Percentiles rank a stretch among this genome's conserved stretches.
These are phyloP conservation scores for Adrianichthys oophorus DNA, from an alignment of 2,797 vertebrate species.

Conservation along the genomic window DNA sequence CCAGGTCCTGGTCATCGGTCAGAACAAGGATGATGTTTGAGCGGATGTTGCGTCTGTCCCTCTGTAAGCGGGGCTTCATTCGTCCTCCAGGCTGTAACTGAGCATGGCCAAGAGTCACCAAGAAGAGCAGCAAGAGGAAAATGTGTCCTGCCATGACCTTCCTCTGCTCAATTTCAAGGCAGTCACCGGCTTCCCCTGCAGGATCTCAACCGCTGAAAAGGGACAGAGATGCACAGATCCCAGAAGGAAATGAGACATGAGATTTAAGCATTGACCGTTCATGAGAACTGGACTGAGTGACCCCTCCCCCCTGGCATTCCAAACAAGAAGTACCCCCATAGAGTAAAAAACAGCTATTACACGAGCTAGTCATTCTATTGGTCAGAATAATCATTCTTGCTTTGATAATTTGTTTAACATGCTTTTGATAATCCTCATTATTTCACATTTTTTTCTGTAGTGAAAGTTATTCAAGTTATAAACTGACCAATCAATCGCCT, in stretches of 20 bases:
- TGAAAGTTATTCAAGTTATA: no score
- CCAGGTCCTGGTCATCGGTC: constrained; percentile 95
- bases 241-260: neutral
- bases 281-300: no score
- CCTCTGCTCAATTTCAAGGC: constrained; percentile 23
- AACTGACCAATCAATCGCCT: no score
- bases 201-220: constrained; percentile 24
- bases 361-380: no score
- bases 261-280: no score
- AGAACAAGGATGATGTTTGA: constrained; percentile 98
- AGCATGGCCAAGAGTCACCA: constrained; percentile 75
- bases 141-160: constrained; percentile 80
- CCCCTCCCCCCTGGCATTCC: no score
- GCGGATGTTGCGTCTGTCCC: constrained; percentile 93
- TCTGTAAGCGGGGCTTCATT: constrained; percentile 90
- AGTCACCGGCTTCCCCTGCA: constrained; percentile 21
- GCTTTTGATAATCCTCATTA: no score
- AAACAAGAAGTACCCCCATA: no score
- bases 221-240: neutral
- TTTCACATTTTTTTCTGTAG: no score
- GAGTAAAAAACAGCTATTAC: no score
- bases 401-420: no score
- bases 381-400: no score
- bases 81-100: constrained; percentile 84
- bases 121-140: constrained; percentile 75